phyloP scores from a whole-genome alignment of 2,113 vertebrate genomes.

The Dinomys branickii region DNA sequence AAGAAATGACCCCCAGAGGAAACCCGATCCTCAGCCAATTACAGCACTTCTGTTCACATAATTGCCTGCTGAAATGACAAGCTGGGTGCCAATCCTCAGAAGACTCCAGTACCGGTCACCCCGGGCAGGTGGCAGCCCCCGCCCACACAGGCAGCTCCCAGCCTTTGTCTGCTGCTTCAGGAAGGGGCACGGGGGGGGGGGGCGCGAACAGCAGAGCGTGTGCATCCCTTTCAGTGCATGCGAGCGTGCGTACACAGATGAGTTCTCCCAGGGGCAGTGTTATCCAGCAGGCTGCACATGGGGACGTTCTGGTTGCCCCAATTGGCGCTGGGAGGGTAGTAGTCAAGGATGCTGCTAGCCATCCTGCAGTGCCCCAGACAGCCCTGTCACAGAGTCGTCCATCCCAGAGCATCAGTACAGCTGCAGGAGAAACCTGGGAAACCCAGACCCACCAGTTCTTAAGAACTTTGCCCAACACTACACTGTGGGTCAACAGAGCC shows the following conservation, averaged over 20 bases:
- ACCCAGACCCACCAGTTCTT: neutral
- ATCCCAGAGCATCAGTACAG: neutral
- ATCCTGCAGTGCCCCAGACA: neutral
- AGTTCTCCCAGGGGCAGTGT: neutral
- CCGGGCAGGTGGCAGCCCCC: neutral
- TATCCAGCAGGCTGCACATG: neutral
- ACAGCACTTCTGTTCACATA: slow-evolving; percentile 65
- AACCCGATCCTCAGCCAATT: slow-evolving; percentile 74
- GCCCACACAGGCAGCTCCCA: rapidly evolving
- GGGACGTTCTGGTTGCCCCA: neutral
- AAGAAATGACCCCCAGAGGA: slow-evolving; percentile 75
- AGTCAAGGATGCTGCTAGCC: neutral
- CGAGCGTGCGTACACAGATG: too few relatives aligned
- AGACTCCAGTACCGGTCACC: neutral
- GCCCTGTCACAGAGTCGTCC: neutral
- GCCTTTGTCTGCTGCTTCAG: neutral
- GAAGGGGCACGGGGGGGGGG: neutral
- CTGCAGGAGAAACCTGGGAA: neutral
- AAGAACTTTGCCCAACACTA: neutral
- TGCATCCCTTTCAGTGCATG: rapidly evolving
- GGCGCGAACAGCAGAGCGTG: rapidly evolving
- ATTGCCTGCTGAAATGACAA: slow-evolving; percentile 33
- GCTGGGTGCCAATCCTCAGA: slow-evolving; percentile 57
- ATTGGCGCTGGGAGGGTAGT: neutral
- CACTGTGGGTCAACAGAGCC: neutral